Evolutionary conservation across 2,113 vertebrate species (phyloP), one percentile per base, ranked within the genome.

Genomic region (Petrocephalus zakoni): DNA sequence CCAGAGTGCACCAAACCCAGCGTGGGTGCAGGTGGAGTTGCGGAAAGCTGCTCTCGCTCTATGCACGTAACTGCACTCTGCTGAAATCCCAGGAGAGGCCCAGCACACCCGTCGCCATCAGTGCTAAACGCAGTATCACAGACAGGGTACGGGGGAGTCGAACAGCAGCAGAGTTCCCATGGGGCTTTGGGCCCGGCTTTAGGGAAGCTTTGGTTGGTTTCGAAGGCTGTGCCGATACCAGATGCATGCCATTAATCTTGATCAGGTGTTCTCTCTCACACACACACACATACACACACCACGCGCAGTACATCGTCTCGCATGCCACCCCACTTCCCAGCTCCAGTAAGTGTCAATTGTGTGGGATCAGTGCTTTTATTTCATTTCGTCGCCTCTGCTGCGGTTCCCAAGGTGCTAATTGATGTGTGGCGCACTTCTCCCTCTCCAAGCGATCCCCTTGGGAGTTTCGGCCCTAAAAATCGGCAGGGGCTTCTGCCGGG

Each of bases 31-130:
- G 92, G 94, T 94, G 75, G 92, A 84, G 46, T 78, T 81, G 68
- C 91, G 93, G 94, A 93, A 93, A 90, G 81, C 64, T 19, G 2
- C 17, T 46, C 90, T 86, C 89, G 92, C 93, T 93, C 91, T 93
- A 81, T 52, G 81, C 61, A 82, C 55, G 13, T 21, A 55, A 9
- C n/a, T 49, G 56, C 56, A 19, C 34, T 61, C 42, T 9, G 7
- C 29, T 5, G 25, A 10, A 87, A 68, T 25, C 37, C 34, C 55
- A 64, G 42, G 34, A n/a, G 58, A 19, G 34, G 29, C 13, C 37
- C 15, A 3, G 13, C 53, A 13, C 53, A 5, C 53, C 53, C 53
- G 53, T 13, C 10, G 13, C 17, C 17, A 19, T 19, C 17, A 13
- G 72, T 34, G 34, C 34, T 42, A 78, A 78, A 34, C 68, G 34